Percentiles rank a stretch among this genome's conserved stretches.
Conservation (phyloP, 2,888 invertebrate species). For the Agriotes lineatus region DNA sequence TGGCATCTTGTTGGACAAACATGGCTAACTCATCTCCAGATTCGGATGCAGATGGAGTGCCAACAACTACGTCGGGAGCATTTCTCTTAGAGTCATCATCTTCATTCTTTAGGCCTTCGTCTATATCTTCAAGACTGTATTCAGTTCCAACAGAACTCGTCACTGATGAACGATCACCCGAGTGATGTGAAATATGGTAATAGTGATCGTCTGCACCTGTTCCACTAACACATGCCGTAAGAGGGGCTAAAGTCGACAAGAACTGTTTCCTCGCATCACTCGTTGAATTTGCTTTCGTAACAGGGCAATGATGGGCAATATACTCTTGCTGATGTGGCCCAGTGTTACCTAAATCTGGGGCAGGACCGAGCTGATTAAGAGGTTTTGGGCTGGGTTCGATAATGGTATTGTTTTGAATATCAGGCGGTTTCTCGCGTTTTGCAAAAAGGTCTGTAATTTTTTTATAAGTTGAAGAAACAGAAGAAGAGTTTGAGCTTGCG, state of each 20-base stretch:
- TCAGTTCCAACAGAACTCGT: conserved; percentile 76
- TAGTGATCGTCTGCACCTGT: conserved; percentile 73
- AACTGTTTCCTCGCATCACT: conserved; percentile 81
- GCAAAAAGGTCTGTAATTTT: conserved; percentile 74
- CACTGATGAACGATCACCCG: conserved; percentile 72
- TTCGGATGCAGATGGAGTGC: conserved; percentile 71
- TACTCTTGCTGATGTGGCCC: conserved; percentile 60
- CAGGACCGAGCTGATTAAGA: conserved; percentile 54
- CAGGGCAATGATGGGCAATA: conserved; percentile 60
- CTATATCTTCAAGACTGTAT: conserved; percentile 76
- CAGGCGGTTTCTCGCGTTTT: conserved; percentile 57
- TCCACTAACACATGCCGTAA: conserved; percentile 78
- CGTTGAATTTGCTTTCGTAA: conserved; percentile 63
- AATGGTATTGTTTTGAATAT: conserved; percentile 56
- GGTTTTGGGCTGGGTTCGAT: conserved; percentile 47
- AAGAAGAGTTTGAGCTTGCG: conserved; percentile 70
- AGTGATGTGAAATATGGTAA: conserved; percentile 66
- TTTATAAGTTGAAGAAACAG: conserved; percentile 75
- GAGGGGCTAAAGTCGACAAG: conserved; percentile 81
- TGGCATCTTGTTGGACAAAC: conserved; percentile 87
- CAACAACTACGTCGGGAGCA: conserved; percentile 85
- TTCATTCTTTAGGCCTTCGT: conserved; percentile 71
- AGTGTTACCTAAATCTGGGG: conserved; percentile 71
- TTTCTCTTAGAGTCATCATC: conserved; percentile 69
- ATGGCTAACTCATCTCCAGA: conserved; percentile 82